These are phyloP conservation scores for Hesperia comma DNA, from an alignment of 2,888 invertebrate genomes.

Conservation along the genomic window DNA sequence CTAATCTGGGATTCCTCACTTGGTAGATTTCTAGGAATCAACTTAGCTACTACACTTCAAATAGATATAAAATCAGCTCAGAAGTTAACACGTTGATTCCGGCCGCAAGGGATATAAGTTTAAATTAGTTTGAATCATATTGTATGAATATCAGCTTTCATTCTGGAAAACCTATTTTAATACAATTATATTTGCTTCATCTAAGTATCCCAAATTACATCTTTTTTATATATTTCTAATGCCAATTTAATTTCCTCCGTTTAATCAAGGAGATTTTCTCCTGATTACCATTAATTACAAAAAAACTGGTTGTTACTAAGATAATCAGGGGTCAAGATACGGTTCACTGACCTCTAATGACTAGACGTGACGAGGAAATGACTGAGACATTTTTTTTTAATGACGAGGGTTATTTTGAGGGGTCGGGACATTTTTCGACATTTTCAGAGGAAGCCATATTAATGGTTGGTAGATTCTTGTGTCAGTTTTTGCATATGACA, in stretches of 20 bases:
- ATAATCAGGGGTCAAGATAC: slow-evolving; percentile 49
- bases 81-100: too few relatives aligned
- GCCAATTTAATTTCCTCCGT: not conserved
- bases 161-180: too few relatives aligned
- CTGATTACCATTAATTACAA: slow-evolving; percentile 78
- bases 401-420: slow-evolving; percentile 40
- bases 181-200: too few relatives aligned
- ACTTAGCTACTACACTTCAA: too few relatives aligned
- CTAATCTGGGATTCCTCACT: not conserved
- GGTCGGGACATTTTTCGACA: slow-evolving; percentile 30
- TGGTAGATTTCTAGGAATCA: too few relatives aligned
- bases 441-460: slow-evolving; percentile 34
- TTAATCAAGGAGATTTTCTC: slow-evolving; percentile 47
- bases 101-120: too few relatives aligned
- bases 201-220: too few relatives aligned
- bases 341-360: slow-evolving; percentile 70
- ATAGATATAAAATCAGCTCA: too few relatives aligned
- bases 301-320: slow-evolving; percentile 59
- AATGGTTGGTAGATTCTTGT: slow-evolving; percentile 31
- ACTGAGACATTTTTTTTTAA: slow-evolving; percentile 46
- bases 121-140: too few relatives aligned
- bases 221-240: too few relatives aligned
- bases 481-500: slow-evolving; percentile 30
- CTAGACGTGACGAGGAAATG: slow-evolving; percentile 48
- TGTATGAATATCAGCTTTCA: too few relatives aligned